Evolutionary conservation across 2,113 vertebrate species (phyloP), one percentile per base, ranked within the genome.

Genomic region (Danionella cerebrum): DNA sequence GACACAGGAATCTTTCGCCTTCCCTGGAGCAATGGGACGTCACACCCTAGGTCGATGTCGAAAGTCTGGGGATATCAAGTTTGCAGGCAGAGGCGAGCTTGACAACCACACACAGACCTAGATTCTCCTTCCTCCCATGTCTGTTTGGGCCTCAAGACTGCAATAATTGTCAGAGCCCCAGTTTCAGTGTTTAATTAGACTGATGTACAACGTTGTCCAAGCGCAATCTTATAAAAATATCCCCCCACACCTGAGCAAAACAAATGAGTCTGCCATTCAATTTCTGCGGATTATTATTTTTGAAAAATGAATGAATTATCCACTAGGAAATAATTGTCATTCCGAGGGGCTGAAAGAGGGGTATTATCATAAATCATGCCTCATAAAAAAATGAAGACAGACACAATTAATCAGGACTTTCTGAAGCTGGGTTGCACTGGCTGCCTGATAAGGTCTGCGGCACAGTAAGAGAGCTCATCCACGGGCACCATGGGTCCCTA

Each of bases 221-320:
- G 66, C 65, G 27, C 78, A 69, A 79, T 80, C 75, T 70, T 69
- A 65, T 66, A 68, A 75, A 48, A 71, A 84, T 83, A 68, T 77
- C 63, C 82, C 73, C 75, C 62, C 35, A 71, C 79, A 78, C 82
- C 76, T 81, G 77, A 80, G 83, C 76, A 82, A 84, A 81, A 82
- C 74, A 83, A 85, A 84, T 79, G 72, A 78, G 78, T 75, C 59
- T 83, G 84, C 81, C 85, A 80, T 77, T 87, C 83, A 83, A 80
- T 85, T 82, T 77, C 83, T 82, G 84, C 73, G 77, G 84, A 83
- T 84, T 85, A 83, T 80, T 87, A 85, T 86, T 88, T 83, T 88
- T 84, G 89, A 84, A 84, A 88, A 86, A 77, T 77, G 75, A 77
- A 77, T 77, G 75, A 77, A 77, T 89, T 83, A 76, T 80, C 84